Evolutionary conservation across 2,888 invertebrate genomes (phyloP).

Genomic region (Tanytarsus gracilentus): DNA sequence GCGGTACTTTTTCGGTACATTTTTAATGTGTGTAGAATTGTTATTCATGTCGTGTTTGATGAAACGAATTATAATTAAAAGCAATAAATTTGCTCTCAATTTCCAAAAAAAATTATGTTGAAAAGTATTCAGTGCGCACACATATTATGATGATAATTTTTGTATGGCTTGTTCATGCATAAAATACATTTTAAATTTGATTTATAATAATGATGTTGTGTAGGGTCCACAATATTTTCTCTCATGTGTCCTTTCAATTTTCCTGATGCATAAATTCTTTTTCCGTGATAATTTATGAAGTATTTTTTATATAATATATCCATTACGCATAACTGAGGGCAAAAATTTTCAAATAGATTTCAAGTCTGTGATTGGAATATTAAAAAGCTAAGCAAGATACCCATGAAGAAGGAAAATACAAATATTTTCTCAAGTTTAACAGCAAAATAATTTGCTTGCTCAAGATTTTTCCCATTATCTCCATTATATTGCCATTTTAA

Average conservation of each 20-base stretch:
- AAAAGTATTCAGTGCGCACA: not conserved
- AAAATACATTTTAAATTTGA: constrained; percentile 16
- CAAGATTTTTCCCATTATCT: not conserved
- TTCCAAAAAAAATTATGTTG: not conserved
- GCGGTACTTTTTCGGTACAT: too few species aligned
- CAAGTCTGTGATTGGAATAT: too few species aligned
- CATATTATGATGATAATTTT: not conserved
- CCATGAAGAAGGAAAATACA: too few species aligned
- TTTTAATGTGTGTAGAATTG: too few species aligned
- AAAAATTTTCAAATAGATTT: too few species aligned
- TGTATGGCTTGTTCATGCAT: not conserved
- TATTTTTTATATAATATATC: too few species aligned
- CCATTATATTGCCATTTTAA: not conserved
- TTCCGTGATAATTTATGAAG: not conserved
- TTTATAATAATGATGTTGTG: constrained; percentile 16
- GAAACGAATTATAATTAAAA: constrained; percentile 20
- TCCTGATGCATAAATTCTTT: not conserved
- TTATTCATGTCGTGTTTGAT: constrained; percentile 14
- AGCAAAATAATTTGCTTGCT: not conserved
- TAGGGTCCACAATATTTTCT: too few species aligned
- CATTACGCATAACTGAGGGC: too few species aligned
- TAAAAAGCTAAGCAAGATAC: too few species aligned
- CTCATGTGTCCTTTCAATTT: not conserved
- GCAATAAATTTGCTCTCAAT: constrained; percentile 17
- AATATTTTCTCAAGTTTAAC: not conserved